Base-by-base conservation (phyloP, 2,113 vertebrate species). In the Rhinoderma darwinii region DNA sequence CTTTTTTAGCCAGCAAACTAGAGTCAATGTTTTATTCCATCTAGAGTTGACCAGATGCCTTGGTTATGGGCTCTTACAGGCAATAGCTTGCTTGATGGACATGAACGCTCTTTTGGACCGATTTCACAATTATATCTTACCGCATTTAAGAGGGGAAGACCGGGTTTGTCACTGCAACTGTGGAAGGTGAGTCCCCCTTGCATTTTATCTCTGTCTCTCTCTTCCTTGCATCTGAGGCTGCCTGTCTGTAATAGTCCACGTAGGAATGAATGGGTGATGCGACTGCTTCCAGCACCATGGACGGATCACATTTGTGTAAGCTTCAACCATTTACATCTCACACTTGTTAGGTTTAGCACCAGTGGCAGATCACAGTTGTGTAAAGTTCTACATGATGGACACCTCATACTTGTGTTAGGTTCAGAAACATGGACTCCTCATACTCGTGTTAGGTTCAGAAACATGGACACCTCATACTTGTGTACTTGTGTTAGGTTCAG, bases 41-140 rank as follows among this genome's bases (percentile, higher is more conserved):
- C 91, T 88, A 89, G 91, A 89, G 94, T 92, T 97, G 95, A 96
- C 93, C 94, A 88, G 92, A 92, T 92, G 89, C 91, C 91, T 92
- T 90, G 90, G 92, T 90, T 94, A 70, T 93, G 96, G 96, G 92
- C 96, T 98, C 95, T 97, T 97, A 93, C 96, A 99, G 98, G 98
- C 98, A 94, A 97, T 99, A 95, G 98, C 98, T 95, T 99, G 98
- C 96, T 97, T 99, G 96, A 98, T 99, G 97, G 98, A 99, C 96
- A 99, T 99, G 98, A 99, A 99, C 92, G 98, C 98, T 89, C 96
- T 99, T 94, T 93, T 99, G 96, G 98, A 99, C 93, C 97, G 98
- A 92, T 99, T 99, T 95, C 98, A 99, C 97, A 99, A 99, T 96
- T 99, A 99, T 95, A 99, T 99, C 96, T 92, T 99, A 94, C 98